Evolutionary conservation across 2,113 vertebrate genomes (phyloP), one percentile per base, ranked within the genome.

Genomic region (Pyrgilauda ruficollis): DNA sequence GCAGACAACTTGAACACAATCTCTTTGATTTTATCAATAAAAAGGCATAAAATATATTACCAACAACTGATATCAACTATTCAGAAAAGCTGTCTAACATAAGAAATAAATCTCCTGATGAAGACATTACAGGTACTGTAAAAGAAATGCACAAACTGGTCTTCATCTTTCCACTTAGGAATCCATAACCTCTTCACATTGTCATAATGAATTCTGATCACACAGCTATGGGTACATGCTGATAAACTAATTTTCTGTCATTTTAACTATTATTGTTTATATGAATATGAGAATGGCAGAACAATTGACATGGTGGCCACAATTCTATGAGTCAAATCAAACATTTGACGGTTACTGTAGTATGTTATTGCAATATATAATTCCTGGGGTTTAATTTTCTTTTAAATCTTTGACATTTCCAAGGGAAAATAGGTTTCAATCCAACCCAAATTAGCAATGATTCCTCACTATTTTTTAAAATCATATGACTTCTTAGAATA

Each of bases 401-500:
- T 13, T 31, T 12, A 5, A 10, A 43, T 41, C 3, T 46, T 89
- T 61, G 18, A 52, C 5, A 31, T 78, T 85, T 88, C 6, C 11
- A 35, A 67, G 16, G 15, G 30, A 78, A 88, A 93, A 79, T 11
- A 31, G 13, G 6, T 78, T 81, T 84, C 6, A 50, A 14, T 62
- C 2, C 15, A 15, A 79, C 5, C 3, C 10, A 43, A 84, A 67
- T 46, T 26, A 86, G 2, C 9, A 50, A 35, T n/a, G 3, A 23
- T 2, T 9, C 22, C 4, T 61, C 13, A 10, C 9, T 37, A 44
- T 39, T 35, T 23, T 6, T 1, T 53, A 23, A 5, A 0, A 77
- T 78, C 15, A 53, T 22, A 18, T 13, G 50, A 47, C 5, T 4
- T 82, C 44, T 92, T 11, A n/a, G 35, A 86, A 64, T 23, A 81